Evolutionary conservation across 1,140 invertebrate species (phyloP).

Genomic region (Carcinoscorpius rotundicauda): DNA sequence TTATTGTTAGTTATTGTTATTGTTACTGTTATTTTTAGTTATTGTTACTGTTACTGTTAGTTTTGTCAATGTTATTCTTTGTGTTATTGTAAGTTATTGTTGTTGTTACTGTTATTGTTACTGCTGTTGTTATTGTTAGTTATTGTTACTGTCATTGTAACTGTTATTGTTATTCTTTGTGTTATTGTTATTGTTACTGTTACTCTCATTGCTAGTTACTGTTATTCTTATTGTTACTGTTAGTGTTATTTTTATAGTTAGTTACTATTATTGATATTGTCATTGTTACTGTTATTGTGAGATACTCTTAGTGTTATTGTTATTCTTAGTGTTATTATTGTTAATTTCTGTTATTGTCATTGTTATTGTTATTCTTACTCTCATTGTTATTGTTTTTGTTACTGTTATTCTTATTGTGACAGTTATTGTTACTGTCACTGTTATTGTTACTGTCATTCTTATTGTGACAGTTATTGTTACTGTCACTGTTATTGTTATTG

Average conservation of each 20-base stretch:
- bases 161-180: neutral
- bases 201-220: constrained; percentile 3
- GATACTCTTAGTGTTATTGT: neutral
- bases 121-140: too few relatives aligned
- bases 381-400: neutral
- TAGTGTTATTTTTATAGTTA: constrained; percentile 1
- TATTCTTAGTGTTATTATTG: neutral
- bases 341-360: neutral
- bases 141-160: neutral
- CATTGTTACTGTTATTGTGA: neutral
- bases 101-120: neutral
- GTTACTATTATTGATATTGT: constrained; percentile 1
- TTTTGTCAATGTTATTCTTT: too few relatives aligned
- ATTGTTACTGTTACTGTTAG: too few relatives aligned
- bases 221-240: neutral
- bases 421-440: neutral
- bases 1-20: too few relatives aligned
- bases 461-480: too few relatives aligned
- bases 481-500: too few relatives aligned
- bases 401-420: neutral
- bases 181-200: neutral
- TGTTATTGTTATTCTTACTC: neutral
- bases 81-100: neutral
- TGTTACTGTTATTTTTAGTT: neutral
- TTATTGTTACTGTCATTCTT: neutral